These are phyloP conservation scores for Lepeophtheirus salmonis DNA, from an alignment of 1,140 invertebrate genomes.

Conservation along the genomic window DNA sequence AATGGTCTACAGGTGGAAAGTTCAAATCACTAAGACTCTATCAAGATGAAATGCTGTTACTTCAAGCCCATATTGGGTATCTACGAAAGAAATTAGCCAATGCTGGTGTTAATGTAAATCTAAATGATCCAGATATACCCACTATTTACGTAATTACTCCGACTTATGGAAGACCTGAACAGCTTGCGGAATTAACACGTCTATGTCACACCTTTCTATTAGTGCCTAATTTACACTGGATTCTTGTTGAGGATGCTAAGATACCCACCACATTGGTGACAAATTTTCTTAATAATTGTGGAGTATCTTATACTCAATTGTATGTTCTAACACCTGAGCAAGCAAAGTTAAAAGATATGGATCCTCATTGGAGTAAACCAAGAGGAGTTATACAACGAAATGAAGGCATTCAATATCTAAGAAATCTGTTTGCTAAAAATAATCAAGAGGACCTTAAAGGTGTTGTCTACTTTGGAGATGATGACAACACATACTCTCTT, in stretches of 20 bases:
- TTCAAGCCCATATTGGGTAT: no score
- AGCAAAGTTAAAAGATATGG: constrained; percentile 44
- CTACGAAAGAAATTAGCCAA: no score
- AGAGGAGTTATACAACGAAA: constrained; percentile 88
- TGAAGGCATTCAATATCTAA: constrained; percentile 40
- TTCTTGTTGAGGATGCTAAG: constrained; percentile 71
- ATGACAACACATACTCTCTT: constrained; percentile 86
- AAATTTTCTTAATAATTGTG: constrained; percentile 52
- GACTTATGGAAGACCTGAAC: constrained; percentile 31
- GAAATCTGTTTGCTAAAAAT: not conserved
- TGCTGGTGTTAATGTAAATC: not conserved
- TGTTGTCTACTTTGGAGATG: constrained; percentile 92
- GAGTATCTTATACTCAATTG: constrained; percentile 56
- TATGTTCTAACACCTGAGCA: constrained; percentile 45
- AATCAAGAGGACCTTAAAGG: constrained; percentile 35
- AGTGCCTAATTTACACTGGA: constrained; percentile 82
- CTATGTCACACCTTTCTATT: constrained; percentile 71
- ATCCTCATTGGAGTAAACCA: constrained; percentile 73
- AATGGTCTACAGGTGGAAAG: no score
- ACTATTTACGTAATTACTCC: constrained; percentile 32
- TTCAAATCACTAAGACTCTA: no score
- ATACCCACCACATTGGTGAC: constrained; percentile 53
- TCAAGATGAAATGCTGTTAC: no score
- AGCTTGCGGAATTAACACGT: constrained; percentile 31
- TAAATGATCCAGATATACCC: constrained; percentile 14